Percentiles rank a stretch among this genome's conserved stretches.
These are phyloP conservation scores for Spisula solida DNA, from an alignment of 2,888 invertebrate genomes.

Conservation along the genomic window DNA sequence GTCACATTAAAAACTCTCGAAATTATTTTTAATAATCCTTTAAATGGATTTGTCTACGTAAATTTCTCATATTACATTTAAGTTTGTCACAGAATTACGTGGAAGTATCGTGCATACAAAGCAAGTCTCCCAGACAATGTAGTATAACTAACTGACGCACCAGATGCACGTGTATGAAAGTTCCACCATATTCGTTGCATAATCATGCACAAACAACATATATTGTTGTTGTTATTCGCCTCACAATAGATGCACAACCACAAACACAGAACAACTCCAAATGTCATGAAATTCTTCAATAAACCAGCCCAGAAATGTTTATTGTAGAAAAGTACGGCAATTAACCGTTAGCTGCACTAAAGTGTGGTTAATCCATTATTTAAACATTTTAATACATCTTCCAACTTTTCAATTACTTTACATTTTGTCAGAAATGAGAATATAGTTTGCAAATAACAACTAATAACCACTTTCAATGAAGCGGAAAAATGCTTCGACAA, in stretches of 20 bases:
- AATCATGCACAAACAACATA: background rate
- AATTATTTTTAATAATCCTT: too few relatives aligned
- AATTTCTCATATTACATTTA: too few relatives aligned
- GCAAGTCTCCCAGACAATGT: too few relatives aligned
- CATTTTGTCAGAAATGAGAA: slow-evolving; percentile 2
- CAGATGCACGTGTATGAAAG: background rate
- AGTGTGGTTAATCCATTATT: slow-evolving; percentile 33
- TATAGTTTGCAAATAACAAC: slow-evolving; percentile 8
- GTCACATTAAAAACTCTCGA: background rate
- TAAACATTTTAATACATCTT: slow-evolving; percentile 20
- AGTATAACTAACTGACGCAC: background rate
- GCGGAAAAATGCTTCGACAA: slow-evolving; percentile 40
- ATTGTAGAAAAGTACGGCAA: background rate
- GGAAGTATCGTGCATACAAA: too few relatives aligned
- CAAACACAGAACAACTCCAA: background rate
- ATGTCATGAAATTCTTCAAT: background rate
- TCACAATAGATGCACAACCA: background rate
- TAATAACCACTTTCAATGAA: slow-evolving; percentile 30
- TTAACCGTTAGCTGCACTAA: background rate
- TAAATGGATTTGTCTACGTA: too few relatives aligned
- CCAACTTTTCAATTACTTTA: slow-evolving; percentile 31
- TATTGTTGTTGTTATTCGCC: background rate
- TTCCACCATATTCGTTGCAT: background rate
- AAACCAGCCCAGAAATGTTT: background rate
- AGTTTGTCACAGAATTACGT: too few relatives aligned